Evolutionary conservation across 2,113 vertebrate species (phyloP), one percentile per base, ranked within the genome.

Genomic region (Suricata suricatta): DNA sequence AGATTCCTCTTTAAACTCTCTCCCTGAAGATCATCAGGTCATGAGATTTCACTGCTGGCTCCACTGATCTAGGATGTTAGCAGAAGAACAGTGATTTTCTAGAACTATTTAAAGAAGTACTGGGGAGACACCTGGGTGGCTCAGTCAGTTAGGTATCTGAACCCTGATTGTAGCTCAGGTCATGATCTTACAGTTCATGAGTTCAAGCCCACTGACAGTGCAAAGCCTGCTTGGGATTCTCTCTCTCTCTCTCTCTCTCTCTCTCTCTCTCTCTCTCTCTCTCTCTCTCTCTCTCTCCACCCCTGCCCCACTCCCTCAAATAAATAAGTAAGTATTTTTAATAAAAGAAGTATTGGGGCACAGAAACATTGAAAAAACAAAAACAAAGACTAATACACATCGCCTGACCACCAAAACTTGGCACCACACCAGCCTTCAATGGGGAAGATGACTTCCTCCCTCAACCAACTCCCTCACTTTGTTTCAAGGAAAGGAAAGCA

Each of bases 61-160:
- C 54, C 0, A 7, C 1, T 25, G 9, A 41, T 19, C 23, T 5
- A 63, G 16, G 27, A 64, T 15, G 44, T 47, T 52, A 57, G 54
- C 86, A 96, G 84, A 90, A 90, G 66, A 82, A 60, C 57, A 63
- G 27, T 31, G 23, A 83, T 41, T 82, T 95, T 63, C 82, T 19
- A 82, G 44, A 81, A 54, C 14, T 68, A 52, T 79, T 25, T 50
- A 38, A 33, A 96, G 68, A 63, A 33, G 31, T 17, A 27, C 47
- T 21, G 8, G 74, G 54, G 17, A 16, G 54, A 21, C 54, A 4
- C 16, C 54, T 57, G 54, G 17, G 54, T 19, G 54, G 17, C 17
- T 57, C 17, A 57, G 52, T 54, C 5, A 5, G 52, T 57, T 57
- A 21, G 54, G 54, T 57, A 57, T 57, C 54, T 16, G 54, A 57